These are phyloP conservation scores for Tineola bisselliella DNA, from an alignment of 2,888 invertebrate genomes.

Conservation along the genomic window DNA sequence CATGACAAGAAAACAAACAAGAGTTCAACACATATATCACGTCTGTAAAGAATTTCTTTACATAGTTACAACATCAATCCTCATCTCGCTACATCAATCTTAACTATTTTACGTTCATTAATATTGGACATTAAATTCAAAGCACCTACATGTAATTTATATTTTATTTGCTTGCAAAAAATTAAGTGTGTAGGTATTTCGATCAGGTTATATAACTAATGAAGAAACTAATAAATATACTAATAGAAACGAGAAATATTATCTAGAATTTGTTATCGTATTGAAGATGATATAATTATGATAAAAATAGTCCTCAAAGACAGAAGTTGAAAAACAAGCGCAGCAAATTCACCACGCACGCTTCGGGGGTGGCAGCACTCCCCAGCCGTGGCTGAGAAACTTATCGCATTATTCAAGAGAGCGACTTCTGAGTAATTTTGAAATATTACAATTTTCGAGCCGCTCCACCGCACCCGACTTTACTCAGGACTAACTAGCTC, in stretches of 20 bases:
- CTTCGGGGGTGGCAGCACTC: constrained; percentile 27
- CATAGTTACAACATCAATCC: neutral
- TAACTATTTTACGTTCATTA: neutral
- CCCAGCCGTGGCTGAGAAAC: constrained; percentile 34
- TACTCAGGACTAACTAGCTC: constrained; percentile 8
- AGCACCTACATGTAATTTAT: neutral
- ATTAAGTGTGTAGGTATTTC: no score
- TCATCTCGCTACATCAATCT: neutral
- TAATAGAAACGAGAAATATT: no score
- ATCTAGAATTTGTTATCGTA: neutral
- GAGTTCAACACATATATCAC: neutral
- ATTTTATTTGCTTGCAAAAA: no score
- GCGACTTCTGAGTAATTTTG: constrained; percentile 69
- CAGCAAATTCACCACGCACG: constrained; percentile 52
- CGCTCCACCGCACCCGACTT: constrained; percentile 36
- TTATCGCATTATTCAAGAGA: constrained; percentile 66
- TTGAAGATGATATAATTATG: neutral
- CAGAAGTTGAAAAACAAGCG: constrained; percentile 62
- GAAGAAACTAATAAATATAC: no score
- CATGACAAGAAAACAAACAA: constrained; percentile 8
- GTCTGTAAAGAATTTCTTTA: neutral
- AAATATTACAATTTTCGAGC: constrained; percentile 67
- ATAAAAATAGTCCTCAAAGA: constrained; percentile 28
- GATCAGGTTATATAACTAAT: no score
- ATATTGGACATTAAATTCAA: neutral